Evolutionary conservation across 2,113 vertebrate species (phyloP), one percentile per base, ranked within the genome.

Genomic region (Gobius niger): DNA sequence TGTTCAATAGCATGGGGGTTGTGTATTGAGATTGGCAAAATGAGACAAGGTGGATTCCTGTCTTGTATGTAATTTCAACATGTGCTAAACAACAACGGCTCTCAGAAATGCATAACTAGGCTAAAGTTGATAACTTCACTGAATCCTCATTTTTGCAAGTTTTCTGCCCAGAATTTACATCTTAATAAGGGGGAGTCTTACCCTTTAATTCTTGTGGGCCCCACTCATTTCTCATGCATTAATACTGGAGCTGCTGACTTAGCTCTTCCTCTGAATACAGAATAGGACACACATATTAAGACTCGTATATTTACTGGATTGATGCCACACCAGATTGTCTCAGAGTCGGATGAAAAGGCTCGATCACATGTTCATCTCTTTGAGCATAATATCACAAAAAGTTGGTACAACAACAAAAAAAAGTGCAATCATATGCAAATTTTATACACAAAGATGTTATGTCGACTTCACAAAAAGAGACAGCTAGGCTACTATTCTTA

Each of bases 221-320:
- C 61, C 63, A 81, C 90, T 91, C 90, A 92, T 93, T 92, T 91
- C 87, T 92, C 90, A 93, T 91, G 89, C 87, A 91, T 92, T 91
- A 91, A 93, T 91, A 87, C 89, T 85, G 63, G 80, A 89, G 90
- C 87, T 89, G 91, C 92, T 92, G 91, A 93, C 90, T 89, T 63
- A 68, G 86, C 91, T 78, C 78, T 90, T 91, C 88, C 82, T 85
- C 85, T 83, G 90, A 90, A 92, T 89, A 91, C 85, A 90, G 84
- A 91, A 87, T 81, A 89, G 87, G 79, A 90, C 87, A 88, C 87
- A 88, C 84, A 89, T 89, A 91, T 91, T 91, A 91, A 89, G 85
- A 89, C 85, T 89, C 85, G 80, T 90, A 89, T 92, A 91, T 93
- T 91, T 92, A 91, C 88, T 83, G 84, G 89, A 92, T 90, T 90